These are phyloP conservation scores for Lucilia sericata DNA, from an alignment of 1,140 invertebrate species.

Conservation along the genomic window DNA sequence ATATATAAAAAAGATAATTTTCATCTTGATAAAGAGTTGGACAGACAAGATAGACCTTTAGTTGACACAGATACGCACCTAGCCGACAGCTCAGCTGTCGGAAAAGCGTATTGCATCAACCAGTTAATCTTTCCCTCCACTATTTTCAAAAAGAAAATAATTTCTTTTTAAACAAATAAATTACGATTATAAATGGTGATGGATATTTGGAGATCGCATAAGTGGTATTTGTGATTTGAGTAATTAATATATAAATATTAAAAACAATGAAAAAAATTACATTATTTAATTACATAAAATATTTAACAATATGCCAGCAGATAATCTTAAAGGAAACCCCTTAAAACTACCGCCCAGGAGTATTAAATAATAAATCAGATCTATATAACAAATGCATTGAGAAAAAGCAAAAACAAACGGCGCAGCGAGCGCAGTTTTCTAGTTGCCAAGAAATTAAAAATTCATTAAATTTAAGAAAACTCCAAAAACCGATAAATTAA, in stretches of 20 bases:
- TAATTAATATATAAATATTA: neutral
- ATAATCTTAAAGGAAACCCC: neutral
- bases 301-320: constrained; percentile 13
- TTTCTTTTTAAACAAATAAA: constrained; percentile 1
- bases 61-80: constrained; percentile 38
- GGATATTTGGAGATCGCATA: constrained; percentile 32
- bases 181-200: constrained; percentile 13
- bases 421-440: neutral
- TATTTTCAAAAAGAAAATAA: neutral
- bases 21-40: constrained; percentile 49
- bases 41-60: constrained; percentile 50
- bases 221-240: neutral
- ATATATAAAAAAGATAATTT: neutral
- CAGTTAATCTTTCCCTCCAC: neutral
- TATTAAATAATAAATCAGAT: neutral
- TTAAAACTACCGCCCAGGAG: neutral
- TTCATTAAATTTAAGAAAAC: neutral
- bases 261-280: too few species aligned
- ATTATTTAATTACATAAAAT: constrained; percentile 21
- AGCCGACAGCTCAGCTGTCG: constrained; percentile 40
- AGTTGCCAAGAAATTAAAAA: neutral
- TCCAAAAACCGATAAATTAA: neutral
- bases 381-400: constrained; percentile 26
- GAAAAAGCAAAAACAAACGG: neutral
- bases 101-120: constrained; percentile 36